These are phyloP conservation scores for Dryomyza anilis DNA, from an alignment of 2,888 invertebrate genomes.

Conservation along the genomic window DNA sequence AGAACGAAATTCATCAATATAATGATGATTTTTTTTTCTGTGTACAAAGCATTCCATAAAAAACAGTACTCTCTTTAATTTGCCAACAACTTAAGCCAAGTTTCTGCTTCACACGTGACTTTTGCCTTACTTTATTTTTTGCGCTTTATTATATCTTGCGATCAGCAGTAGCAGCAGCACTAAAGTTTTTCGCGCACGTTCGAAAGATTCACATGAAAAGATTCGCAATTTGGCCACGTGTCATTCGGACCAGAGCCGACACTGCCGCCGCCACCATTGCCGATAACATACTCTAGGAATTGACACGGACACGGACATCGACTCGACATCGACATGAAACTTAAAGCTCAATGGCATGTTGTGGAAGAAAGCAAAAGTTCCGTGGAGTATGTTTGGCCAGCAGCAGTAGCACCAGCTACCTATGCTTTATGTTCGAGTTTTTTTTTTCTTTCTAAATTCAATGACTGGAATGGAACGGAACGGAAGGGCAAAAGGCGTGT, in stretches of 20 bases:
- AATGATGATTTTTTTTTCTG: too few relatives aligned
- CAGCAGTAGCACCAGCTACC: background rate
- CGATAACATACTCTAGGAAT: constrained; percentile 21
- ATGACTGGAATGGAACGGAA: too few relatives aligned
- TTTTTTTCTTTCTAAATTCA: too few relatives aligned
- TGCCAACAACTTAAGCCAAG: constrained; percentile 26
- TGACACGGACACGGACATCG: constrained; percentile 33
- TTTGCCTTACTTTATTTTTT: constrained; percentile 31
- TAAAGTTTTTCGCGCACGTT: constrained; percentile 41
- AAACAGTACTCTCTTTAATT: constrained; percentile 18
- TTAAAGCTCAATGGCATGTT: constrained; percentile 28
- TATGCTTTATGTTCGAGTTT: too few relatives aligned
- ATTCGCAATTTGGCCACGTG: constrained; percentile 33
- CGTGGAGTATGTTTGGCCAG: constrained; percentile 18
- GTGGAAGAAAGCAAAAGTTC: constrained; percentile 24
- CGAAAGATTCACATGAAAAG: constrained; percentile 23
- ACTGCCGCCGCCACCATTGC: too few relatives aligned
- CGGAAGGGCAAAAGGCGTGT: too few relatives aligned
- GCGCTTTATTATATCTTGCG: too few relatives aligned
- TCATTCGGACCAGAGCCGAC: constrained; percentile 28
- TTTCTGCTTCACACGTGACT: constrained; percentile 40
- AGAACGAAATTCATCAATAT: too few relatives aligned
- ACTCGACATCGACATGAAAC: constrained; percentile 30
- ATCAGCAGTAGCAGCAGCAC: constrained; percentile 24
- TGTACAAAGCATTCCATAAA: too few relatives aligned